Evolutionary conservation across 1,140 invertebrate genomes (phyloP).

Genomic region (Danaus plexippus): DNA sequence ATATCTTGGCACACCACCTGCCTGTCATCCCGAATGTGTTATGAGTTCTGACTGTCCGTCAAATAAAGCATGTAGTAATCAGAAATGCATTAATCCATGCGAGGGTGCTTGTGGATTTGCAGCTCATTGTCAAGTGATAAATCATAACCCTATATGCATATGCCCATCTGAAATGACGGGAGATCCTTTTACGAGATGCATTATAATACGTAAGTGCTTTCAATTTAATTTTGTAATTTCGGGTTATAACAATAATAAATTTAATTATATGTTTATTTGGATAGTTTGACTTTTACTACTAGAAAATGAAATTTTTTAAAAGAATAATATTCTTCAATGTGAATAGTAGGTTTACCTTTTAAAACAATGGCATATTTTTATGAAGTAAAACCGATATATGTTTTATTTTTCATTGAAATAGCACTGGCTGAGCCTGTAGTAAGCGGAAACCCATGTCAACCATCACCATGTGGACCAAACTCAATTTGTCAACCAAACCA

Average conservation of each 20-base stretch:
- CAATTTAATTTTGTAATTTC: not conserved
- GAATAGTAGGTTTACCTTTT: too few species aligned
- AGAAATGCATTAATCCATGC: constrained; percentile 78
- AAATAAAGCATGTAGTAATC: constrained; percentile 74
- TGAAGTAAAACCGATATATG: constrained; percentile 1
- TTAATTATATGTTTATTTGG: constrained; percentile 1
- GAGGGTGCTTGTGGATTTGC: constrained; percentile 75
- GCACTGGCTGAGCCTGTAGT: constrained; percentile 38
- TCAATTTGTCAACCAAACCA: constrained; percentile 77
- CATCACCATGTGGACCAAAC: constrained; percentile 82
- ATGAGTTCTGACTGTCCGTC: constrained; percentile 73
- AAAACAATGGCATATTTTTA: not conserved
- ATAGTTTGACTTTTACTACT: too few species aligned
- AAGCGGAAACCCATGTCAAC: constrained; percentile 77
- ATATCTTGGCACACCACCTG: constrained; percentile 75
- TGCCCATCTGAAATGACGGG: constrained; percentile 74
- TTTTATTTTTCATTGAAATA: constrained; percentile 22
- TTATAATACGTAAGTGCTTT: constrained; percentile 66
- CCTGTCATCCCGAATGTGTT: constrained; percentile 75
- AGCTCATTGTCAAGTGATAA: constrained; percentile 75
- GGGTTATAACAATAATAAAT: constrained; percentile 4
- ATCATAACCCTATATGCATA: constrained; percentile 78
- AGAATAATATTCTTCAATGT: too few species aligned
- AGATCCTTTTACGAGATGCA: constrained; percentile 77
- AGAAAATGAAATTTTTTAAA: too few species aligned